Conservation (phyloP, 2,113 vertebrate genomes). For the Elgaria multicarinata region DNA sequence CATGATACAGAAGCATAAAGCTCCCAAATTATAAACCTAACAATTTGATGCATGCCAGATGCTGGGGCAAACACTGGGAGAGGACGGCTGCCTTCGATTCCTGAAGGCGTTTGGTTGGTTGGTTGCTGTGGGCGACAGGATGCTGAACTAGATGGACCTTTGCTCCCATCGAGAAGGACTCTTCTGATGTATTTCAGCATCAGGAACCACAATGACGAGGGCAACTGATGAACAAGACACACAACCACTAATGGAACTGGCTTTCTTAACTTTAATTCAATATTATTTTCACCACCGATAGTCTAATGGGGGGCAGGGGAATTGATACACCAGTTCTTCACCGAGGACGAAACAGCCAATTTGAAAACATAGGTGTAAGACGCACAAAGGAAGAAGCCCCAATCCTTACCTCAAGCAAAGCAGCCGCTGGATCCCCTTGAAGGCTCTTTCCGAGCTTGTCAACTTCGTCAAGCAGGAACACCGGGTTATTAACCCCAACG, state of each 20-base stretch:
- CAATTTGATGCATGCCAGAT: neutral
- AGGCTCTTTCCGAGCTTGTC: slow-evolving; percentile 97
- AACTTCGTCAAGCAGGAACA: slow-evolving; percentile 96
- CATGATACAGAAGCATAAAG: no score
- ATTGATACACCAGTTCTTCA: neutral
- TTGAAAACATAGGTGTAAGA: neutral
- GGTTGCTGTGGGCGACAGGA: neutral
- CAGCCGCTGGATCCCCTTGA: slow-evolving; percentile 95
- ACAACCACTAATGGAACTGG: neutral
- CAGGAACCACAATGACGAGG: neutral
- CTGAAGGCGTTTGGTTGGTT: no score
- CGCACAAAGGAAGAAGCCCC: neutral
- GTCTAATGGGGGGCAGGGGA: rapidly evolving
- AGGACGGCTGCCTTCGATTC: neutral
- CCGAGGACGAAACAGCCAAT: neutral
- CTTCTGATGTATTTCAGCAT: neutral
- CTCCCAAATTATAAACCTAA: neutral
- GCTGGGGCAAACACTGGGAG: neutral
- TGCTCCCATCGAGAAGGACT: neutral
- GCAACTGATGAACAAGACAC: neutral
- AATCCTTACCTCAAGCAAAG: slow-evolving; percentile 90
- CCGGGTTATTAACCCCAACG: slow-evolving; percentile 93
- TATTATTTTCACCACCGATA: neutral
- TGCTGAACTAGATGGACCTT: neutral
- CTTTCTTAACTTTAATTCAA: neutral